phyloP scores from a whole-genome alignment of 2,888 invertebrate species.

The Eumerus sabulonum region DNA sequence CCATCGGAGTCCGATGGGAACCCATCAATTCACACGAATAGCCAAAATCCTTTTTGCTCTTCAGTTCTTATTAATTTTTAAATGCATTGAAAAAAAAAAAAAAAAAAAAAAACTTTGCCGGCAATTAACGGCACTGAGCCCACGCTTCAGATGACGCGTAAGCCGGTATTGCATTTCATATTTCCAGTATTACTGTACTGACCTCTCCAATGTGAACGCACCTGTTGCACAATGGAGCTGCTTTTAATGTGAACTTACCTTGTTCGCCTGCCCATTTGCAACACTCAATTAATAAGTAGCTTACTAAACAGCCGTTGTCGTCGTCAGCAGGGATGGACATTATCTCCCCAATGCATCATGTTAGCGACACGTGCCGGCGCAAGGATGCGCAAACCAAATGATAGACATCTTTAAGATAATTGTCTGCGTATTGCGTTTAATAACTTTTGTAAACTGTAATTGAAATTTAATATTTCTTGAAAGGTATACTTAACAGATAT shows the following conservation, averaged over 20 bases:
- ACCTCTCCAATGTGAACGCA: conserved; percentile 33
- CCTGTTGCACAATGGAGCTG: conserved; percentile 42
- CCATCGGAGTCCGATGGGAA: conserved; percentile 65
- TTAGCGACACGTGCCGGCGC: conserved; percentile 51
- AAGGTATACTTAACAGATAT: conserved; percentile 74
- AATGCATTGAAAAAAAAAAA: neutral
- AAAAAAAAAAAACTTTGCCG: neutral
- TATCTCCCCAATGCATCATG: conserved; percentile 47
- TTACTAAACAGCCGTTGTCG: conserved; percentile 15
- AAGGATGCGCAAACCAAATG: conserved; percentile 49
- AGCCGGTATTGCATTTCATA: conserved; percentile 20
- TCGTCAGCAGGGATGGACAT: conserved; percentile 31
- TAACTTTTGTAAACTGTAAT: conserved; percentile 73
- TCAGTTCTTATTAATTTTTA: neutral
- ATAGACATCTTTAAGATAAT: conserved; percentile 64
- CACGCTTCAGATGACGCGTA: conserved; percentile 28
- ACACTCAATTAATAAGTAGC: conserved; percentile 67
- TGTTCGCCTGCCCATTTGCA: conserved; percentile 35
- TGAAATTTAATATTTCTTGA: conserved; percentile 78
- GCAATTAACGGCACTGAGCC: conserved; percentile 3
- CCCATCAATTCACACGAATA: conserved; percentile 54
- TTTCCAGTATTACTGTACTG: conserved; percentile 12
- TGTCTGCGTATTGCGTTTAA: conserved; percentile 64
- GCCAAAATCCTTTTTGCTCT: conserved; percentile 3
- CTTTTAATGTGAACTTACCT: neutral